These are phyloP conservation scores for Leguminivora glycinivorella DNA, from an alignment of 1,140 invertebrate genomes.

Conservation along the genomic window DNA sequence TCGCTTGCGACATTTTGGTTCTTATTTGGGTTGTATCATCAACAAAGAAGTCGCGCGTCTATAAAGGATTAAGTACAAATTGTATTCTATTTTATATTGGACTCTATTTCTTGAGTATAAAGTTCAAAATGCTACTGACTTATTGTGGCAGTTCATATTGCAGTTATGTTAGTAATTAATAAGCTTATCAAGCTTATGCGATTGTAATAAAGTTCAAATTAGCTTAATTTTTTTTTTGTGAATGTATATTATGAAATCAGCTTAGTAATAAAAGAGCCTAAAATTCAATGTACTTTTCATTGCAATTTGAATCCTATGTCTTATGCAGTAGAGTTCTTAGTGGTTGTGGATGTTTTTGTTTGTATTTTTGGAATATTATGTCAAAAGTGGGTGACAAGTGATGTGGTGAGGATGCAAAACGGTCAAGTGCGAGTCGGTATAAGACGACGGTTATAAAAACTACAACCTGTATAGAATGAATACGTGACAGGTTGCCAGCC, in stretches of 20 bases:
- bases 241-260: neutral
- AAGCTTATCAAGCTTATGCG: neutral
- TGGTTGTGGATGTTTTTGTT: neutral
- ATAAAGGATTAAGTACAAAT: neutral
- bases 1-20: neutral
- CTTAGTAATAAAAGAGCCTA: neutral
- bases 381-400: neutral
- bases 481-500: too few species aligned
- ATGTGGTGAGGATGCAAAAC: too few species aligned
- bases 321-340: neutral
- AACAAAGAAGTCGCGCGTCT: conserved; percentile 2
- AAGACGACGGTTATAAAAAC: too few species aligned
- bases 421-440: too few species aligned
- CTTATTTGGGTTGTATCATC: neutral
- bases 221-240: neutral
- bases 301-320: neutral
- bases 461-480: too few species aligned
- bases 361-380: conserved; percentile 15
- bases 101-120: neutral
- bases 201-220: conserved; percentile 4
- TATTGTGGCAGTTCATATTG: neutral
- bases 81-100: neutral
- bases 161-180: neutral
- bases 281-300: neutral
- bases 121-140: neutral